Base-by-base conservation (phyloP, 2,797 vertebrate species). In the Myoxocephalus aenaeus region DNA sequence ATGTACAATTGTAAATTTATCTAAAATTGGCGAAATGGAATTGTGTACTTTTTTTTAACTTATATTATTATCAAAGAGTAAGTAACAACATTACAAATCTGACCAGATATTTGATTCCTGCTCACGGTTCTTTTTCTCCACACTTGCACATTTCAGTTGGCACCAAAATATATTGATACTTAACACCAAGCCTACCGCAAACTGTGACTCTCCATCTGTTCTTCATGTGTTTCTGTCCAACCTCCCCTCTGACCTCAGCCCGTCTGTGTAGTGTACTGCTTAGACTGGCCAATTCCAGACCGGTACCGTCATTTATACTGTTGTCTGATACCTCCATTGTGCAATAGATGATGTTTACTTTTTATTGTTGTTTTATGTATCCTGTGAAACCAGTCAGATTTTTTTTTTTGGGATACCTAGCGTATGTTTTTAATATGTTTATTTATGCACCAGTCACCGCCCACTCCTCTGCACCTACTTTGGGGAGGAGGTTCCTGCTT, bases 271-370 rank as follows among this genome's bases (percentile, higher is more conserved):
- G 73, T 71, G 64, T 68, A 34, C 77, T 56, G 57, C 72, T 81
- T 58, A 61, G 70, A 73, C 54, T 5, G 13, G 61, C 6, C 34
- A 74, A 46, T n/a, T 54, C 36, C 59, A 73, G 3, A 63, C 51
- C 2, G 7, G 61, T 72, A 64, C 57, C 20, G 20, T 75, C 80
- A 73, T 73, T 86, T 74, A 83, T 89, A 81, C 87, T 92, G 50
- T 90, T 51, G 56, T 87, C 76, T 67, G 70, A 82, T 91, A 84
- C 87, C 86, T 92, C 90, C 82, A 89, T 90, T 93, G 95, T 95
- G 95, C 95, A 95, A 96, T 95, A 94, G 93, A 83, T 86, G 59
- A 86, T 88, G 75, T 92, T 88, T 89, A 79, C 13, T 86, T 92
- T 90, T 89, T 89, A 75, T 86, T 87, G 73, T 86, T 88, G 68